Base-by-base conservation (phyloP, 2,888 invertebrate species). In the Chirona hameri region DNA sequence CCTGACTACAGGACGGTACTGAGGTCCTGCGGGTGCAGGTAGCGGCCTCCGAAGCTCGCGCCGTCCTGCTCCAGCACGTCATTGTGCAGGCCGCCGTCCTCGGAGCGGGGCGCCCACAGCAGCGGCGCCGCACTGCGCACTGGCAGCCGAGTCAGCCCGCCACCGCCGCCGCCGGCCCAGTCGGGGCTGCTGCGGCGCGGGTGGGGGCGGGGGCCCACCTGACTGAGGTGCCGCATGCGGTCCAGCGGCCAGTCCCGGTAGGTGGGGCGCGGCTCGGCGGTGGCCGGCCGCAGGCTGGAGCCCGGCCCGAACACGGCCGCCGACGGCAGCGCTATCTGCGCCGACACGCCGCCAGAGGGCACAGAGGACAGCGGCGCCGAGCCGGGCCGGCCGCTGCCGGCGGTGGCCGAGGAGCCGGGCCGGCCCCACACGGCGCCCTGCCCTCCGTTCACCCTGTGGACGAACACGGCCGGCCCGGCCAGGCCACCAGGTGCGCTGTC, bases 211-310 rank as follows among this genome's bases (percentile, higher is more conserved):
- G 52, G 7, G 12, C 52, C 15, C 1, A 12, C 12, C 69, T 14
- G 69, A 0, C 72, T 9, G 29, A 72, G 72, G 31, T 72, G 72
- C 4, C 31, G 72, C 3, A 72, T 31, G 4, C 72, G 72, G 31
- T 72, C 72, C 31, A 72, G 72, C 9, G 39, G 39, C 76, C 76
- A 76, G 76, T 76, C 76, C 39, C 39, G 76, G 76, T 76, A 76
- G 21, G 76, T 76, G 21, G 76, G 76, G 1, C 76, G 76, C 9
- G 76, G 24, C 39, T 76, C 76, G 46, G 39, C 76, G 46, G 39
- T 69, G 29, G 29, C 29, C n/a, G 69, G 69, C 29, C 24, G 27
- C 29, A n/a, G 69, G 5, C n/a, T 27, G 5, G 69, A 69, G 27
- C n/a, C n/a, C 29, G 69, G 9, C 29, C 29, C 0, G 29, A 12